phyloP scores from a whole-genome alignment of 2,113 vertebrate species.

The Zapornia atra region DNA sequence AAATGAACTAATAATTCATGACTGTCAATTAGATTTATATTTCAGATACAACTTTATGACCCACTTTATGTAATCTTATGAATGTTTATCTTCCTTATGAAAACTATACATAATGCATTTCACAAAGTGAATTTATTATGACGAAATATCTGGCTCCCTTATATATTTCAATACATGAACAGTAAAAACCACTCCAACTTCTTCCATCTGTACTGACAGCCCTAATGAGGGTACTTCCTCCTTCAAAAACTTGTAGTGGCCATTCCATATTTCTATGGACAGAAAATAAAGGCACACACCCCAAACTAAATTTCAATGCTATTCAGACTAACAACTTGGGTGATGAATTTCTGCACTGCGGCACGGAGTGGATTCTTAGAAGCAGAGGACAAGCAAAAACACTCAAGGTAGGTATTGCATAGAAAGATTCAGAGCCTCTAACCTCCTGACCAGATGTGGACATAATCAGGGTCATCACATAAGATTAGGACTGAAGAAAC shows the following conservation, averaged over 20 bases:
- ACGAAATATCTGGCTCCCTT: neutral
- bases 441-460: neutral
- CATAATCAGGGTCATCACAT: accelerated
- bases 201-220: neutral
- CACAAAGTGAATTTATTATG: neutral
- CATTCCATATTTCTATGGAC: neutral
- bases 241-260: neutral
- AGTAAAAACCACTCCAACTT: neutral
- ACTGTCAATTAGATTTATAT: neutral
- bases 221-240: neutral
- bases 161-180: neutral
- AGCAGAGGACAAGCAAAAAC: neutral
- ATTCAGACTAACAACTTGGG: neutral
- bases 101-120: neutral
- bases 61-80: neutral
- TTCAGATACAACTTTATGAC: neutral
- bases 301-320: neutral
- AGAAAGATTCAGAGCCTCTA: neutral
- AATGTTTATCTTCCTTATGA: neutral
- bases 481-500: neutral
- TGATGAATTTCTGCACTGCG: neutral
- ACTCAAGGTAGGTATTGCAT: neutral
- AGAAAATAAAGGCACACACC: neutral
- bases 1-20: neutral
- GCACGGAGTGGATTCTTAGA: neutral